phyloP scores from a whole-genome alignment of 2,113 vertebrate genomes.

The Ascaphus truei region DNA sequence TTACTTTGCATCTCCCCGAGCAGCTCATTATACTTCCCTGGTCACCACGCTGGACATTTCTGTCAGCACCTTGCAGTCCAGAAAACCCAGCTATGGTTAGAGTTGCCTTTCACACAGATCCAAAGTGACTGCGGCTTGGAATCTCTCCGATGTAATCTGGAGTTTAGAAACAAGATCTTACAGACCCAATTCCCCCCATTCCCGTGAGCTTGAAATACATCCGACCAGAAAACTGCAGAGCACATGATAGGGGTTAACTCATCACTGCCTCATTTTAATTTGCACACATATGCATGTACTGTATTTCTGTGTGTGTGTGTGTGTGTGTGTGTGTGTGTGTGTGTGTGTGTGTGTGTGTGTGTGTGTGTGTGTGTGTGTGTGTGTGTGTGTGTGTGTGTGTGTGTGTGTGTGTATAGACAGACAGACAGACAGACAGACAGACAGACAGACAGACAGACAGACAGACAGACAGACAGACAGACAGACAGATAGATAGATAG shows the following conservation, averaged over 20 bases:
- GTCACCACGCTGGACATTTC: neutral
- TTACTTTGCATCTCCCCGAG: neutral
- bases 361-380: too few relatives aligned
- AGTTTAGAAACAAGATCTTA: neutral
- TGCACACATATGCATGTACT: neutral
- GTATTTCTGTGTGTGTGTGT: neutral
- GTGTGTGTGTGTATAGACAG: too few relatives aligned
- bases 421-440: too few relatives aligned
- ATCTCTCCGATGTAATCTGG: neutral
- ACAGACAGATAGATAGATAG: too few relatives aligned
- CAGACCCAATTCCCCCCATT: neutral
- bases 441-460: too few relatives aligned
- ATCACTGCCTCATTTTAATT: neutral
- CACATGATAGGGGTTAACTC: neutral
- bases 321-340: too few relatives aligned
- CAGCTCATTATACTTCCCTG: neutral
- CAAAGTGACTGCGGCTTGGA: neutral
- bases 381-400: too few relatives aligned
- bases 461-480: too few relatives aligned
- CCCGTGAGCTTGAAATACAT: neutral
- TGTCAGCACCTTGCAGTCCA: neutral
- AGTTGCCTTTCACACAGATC: neutral
- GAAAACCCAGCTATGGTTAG: neutral
- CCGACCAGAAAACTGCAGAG: neutral
- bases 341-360: too few relatives aligned